Evolutionary conservation across 2,113 vertebrate species (phyloP).

Genomic region (Chloebia gouldiae): DNA sequence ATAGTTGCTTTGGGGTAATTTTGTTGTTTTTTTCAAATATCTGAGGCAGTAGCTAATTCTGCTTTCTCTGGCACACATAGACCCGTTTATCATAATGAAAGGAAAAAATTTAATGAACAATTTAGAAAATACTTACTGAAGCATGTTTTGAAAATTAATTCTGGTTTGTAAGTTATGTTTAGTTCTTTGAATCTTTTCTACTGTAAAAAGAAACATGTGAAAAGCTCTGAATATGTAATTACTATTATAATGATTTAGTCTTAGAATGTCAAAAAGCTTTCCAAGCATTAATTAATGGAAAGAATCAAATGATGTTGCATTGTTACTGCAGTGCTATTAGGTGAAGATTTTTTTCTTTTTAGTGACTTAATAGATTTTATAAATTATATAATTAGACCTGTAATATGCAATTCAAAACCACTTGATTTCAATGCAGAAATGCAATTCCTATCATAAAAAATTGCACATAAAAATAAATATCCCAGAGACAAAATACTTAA

Average conservation of each 20-base stretch:
- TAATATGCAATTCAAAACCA: not conserved
- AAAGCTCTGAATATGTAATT: conserved; percentile 12
- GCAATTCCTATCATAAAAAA: not conserved
- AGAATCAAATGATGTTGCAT: not conserved
- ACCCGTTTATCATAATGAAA: not conserved
- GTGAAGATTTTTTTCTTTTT: not conserved
- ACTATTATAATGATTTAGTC: conserved; percentile 4
- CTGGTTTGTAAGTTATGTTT: conserved; percentile 3
- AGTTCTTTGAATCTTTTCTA: not conserved
- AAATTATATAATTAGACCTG: conserved; percentile 10
- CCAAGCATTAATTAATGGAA: conserved; percentile 34
- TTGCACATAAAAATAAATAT: not conserved
- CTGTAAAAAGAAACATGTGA: not conserved
- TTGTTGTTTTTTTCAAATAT: not conserved
- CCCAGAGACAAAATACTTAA: not conserved
- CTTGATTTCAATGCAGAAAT: not conserved
- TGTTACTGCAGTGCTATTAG: not conserved
- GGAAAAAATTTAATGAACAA: conserved; percentile 9
- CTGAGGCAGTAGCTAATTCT: not conserved
- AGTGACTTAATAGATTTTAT: not conserved
- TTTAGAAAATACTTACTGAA: conserved; percentile 7
- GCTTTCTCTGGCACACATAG: not conserved
- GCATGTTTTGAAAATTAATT: conserved; percentile 22
- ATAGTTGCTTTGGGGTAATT: not conserved
- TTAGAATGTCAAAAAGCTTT: conserved; percentile 16